Conservation (phyloP, 53 echinoderm and acorn worm species). For the Holothuria scabra region DNA sequence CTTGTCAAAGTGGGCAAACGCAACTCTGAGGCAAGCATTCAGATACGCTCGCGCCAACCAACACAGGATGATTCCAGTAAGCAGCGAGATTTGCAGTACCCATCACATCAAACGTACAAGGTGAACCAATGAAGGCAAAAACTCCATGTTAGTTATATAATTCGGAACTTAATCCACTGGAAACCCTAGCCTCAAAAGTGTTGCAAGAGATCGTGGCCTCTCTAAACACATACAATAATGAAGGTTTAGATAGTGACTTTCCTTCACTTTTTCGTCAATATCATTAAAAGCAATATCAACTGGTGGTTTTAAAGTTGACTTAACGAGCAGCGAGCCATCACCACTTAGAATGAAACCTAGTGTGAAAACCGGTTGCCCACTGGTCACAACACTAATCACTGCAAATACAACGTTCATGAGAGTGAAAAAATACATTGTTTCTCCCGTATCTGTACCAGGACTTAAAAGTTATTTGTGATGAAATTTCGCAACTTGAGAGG, state of each 20-base stretch:
- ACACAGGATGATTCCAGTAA: conserved; percentile 70
- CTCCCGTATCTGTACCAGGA: no score
- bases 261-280: not conserved
- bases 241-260: not conserved
- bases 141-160: not conserved
- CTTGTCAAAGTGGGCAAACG: conserved; percentile 59
- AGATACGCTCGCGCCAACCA: conserved; percentile 52
- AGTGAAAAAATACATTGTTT: no score
- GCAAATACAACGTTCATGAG: no score
- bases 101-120: conserved; percentile 49
- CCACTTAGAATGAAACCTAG: not conserved
- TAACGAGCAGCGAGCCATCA: not conserved
- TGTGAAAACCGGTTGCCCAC: not conserved
- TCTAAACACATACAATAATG: no score
- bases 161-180: conserved; percentile 36
- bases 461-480: no score
- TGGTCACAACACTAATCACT: no score
- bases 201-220: not conserved
- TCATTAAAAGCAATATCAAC: not conserved
- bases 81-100: conserved; percentile 60
- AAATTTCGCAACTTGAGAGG: no score
- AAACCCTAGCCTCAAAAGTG: not conserved
- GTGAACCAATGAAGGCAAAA: conserved; percentile 65
- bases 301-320: not conserved
- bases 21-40: conserved; percentile 30